phyloP scores from a whole-genome alignment of 2,113 vertebrate species.

The Ramphastos sulfuratus region DNA sequence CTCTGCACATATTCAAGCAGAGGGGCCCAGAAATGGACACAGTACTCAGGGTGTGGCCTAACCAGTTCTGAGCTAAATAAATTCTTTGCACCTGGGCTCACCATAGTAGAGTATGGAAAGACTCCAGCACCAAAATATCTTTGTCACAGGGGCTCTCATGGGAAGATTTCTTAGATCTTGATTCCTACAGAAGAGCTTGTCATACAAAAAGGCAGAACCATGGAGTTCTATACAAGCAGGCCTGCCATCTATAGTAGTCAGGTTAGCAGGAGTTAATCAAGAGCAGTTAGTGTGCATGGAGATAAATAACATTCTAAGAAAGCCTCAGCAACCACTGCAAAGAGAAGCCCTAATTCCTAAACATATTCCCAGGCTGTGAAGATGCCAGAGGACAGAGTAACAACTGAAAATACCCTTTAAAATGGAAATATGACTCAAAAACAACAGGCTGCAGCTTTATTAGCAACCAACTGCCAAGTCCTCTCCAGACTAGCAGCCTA shows the following conservation, averaged over 20 bases:
- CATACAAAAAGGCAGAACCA: not conserved
- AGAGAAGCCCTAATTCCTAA: not conserved
- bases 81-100: not conserved
- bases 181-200: not conserved
- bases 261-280: not conserved
- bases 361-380: not conserved
- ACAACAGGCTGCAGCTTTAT: not conserved
- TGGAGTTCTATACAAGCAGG: not conserved
- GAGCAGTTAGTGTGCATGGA: not conserved
- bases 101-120: not conserved
- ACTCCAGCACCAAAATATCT: not conserved
- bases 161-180: not conserved
- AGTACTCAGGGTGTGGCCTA: no score
- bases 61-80: not conserved
- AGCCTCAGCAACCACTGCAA: not conserved
- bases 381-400: not conserved
- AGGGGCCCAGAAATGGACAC: no score
- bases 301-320: not conserved
- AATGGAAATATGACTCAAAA: not conserved
- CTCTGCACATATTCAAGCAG: no score
- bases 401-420: conserved; percentile 8
- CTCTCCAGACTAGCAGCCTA: not conserved
- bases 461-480: not conserved
- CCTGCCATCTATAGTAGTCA: not conserved
- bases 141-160: not conserved